Evolutionary conservation across 2,888 invertebrate genomes (phyloP).

Genomic region (Dyspetes luteomarginatus): DNA sequence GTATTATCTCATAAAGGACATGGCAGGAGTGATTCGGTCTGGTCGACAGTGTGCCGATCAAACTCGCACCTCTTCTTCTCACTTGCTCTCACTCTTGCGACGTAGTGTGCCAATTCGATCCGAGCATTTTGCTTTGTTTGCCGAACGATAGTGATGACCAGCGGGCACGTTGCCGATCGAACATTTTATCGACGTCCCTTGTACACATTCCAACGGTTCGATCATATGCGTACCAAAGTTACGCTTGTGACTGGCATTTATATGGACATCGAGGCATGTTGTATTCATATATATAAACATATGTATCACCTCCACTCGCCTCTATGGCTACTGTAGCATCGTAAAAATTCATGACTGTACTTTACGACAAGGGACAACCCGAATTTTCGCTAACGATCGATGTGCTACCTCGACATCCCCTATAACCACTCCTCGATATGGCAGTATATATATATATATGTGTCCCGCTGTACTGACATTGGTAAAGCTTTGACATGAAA

Average conservation of each 20-base stretch:
- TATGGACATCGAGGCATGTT: background rate
- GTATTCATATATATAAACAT: background rate
- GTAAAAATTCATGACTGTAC: slow-evolving; percentile 73
- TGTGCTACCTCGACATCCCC: slow-evolving; percentile 8
- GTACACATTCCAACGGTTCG: slow-evolving; percentile 13
- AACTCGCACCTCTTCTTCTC: background rate
- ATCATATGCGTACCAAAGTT: slow-evolving; percentile 28
- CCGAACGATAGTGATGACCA: slow-evolving; percentile 58
- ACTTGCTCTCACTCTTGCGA: background rate
- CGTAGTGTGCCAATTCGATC: slow-evolving; percentile 3
- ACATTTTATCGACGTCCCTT: slow-evolving; percentile 55
- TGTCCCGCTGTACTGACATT: background rate
- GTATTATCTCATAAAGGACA: slow-evolving; percentile 51
- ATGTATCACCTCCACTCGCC: slow-evolving; percentile 7
- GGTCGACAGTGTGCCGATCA: slow-evolving; percentile 31
- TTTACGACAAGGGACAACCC: slow-evolving; percentile 69
- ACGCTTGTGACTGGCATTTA: slow-evolving; percentile 30
- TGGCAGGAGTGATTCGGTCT: slow-evolving; percentile 39
- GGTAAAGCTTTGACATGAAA: background rate
- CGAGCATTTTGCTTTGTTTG: slow-evolving; percentile 48
- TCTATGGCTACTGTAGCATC: slow-evolving; percentile 36
- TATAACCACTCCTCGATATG: slow-evolving; percentile 35
- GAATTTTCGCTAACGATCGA: slow-evolving; percentile 71
- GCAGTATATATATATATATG: background rate
- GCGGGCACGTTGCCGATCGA: slow-evolving; percentile 25